Evolutionary conservation across 1,140 invertebrate genomes (phyloP).

Genomic region (Drosophila melanica): DNA sequence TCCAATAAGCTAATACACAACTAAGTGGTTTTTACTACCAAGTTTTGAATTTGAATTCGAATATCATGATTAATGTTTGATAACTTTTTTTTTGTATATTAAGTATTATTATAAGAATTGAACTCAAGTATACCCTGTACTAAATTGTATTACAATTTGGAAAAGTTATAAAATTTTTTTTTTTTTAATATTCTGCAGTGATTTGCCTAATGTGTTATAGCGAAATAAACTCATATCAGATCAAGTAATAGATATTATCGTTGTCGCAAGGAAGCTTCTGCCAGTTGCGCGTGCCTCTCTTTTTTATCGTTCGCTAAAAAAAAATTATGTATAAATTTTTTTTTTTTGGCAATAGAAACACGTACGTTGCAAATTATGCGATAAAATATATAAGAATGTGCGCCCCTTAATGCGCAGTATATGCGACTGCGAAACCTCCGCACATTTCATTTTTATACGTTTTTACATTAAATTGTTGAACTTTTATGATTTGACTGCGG

Average conservation of each 20-base stretch:
- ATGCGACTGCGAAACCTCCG: slow-evolving; percentile 18
- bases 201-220: too few species aligned
- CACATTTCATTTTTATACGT: slow-evolving; percentile 32
- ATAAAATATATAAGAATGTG: slow-evolving; percentile 65
- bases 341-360: slow-evolving; percentile 50
- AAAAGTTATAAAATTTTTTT: too few species aligned
- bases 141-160: too few species aligned
- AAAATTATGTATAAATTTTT: slow-evolving; percentile 7
- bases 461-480: slow-evolving; percentile 46
- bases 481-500: slow-evolving; percentile 33
- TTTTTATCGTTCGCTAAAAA: slow-evolving; percentile 23
- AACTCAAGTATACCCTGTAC: too few species aligned
- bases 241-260: too few species aligned
- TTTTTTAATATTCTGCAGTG: too few species aligned
- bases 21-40: background rate
- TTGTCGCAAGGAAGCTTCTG: background rate
- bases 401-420: slow-evolving; percentile 34
- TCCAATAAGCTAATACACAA: background rate
- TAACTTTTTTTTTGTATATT: too few species aligned
- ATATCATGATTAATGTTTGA: background rate
- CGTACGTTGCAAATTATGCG: slow-evolving; percentile 71
- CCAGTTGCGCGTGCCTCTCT: too few species aligned
- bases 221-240: too few species aligned
- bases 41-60: slow-evolving; percentile 7
- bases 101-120: too few species aligned